These are phyloP conservation scores for Onychostruthus taczanowskii DNA, from an alignment of 2,113 vertebrate genomes.

Conservation along the genomic window DNA sequence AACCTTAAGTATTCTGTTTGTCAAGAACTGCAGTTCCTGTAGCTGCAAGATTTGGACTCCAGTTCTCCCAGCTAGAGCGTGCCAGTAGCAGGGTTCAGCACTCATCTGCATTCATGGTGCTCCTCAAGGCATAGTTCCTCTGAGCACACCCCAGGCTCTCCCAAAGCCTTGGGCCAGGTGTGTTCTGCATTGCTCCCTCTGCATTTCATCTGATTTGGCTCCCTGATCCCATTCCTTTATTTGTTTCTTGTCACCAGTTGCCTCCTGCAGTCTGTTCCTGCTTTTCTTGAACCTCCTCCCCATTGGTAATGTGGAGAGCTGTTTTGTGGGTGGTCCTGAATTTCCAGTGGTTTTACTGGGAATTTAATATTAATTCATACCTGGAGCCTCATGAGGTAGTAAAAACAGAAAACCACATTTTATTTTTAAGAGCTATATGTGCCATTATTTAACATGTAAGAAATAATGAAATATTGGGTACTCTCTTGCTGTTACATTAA, in stretches of 20 bases:
- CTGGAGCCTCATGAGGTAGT: not conserved
- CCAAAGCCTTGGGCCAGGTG: not conserved
- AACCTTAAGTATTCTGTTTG: not conserved
- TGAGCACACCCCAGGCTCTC: not conserved
- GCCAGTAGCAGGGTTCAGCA: not conserved
- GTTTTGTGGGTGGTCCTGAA: not conserved
- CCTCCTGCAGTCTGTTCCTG: not conserved
- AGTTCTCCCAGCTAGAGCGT: not conserved
- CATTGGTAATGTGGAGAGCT: not conserved
- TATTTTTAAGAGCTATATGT: not conserved
- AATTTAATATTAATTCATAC: not conserved
- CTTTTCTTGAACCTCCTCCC: not conserved
- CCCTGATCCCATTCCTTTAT: not conserved
- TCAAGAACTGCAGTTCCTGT: not conserved
- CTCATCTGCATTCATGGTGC: accelerated
- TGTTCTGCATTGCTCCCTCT: not conserved
- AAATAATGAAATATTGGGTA: not conserved
- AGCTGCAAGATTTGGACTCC: not conserved
- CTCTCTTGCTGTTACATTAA: not conserved
- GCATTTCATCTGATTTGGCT: not conserved
- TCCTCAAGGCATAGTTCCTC: not conserved
- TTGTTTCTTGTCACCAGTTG: not conserved
- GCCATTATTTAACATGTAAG: not conserved
- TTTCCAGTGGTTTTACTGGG: not conserved
- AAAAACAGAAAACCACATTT: not conserved